phyloP scores from a whole-genome alignment of 2,888 invertebrate species.

The Nasonia oneida region DNA sequence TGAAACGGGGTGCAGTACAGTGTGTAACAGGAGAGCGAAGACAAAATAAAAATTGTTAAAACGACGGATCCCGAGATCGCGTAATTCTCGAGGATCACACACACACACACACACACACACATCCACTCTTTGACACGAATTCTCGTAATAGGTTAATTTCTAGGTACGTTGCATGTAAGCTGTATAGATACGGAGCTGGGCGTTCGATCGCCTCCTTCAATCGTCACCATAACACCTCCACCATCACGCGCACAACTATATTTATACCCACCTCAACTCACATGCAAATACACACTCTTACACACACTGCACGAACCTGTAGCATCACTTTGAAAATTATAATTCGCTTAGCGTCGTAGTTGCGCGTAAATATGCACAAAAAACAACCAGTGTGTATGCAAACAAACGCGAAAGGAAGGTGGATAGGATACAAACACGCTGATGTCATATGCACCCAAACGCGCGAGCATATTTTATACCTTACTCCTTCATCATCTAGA shows the following conservation, averaged over 20 bases:
- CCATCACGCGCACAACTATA: slow-evolving; percentile 53
- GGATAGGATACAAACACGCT: not conserved
- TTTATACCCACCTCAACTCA: slow-evolving; percentile 29
- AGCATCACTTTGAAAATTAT: slow-evolving; percentile 8
- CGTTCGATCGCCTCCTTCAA: slow-evolving; percentile 36
- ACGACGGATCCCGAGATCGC: slow-evolving; percentile 28
- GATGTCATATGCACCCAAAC: not conserved
- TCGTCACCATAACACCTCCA: slow-evolving; percentile 7
- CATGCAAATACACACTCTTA: not conserved
- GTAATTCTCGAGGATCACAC: slow-evolving; percentile 41
- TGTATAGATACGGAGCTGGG: slow-evolving; percentile 65
- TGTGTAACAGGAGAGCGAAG: slow-evolving; percentile 46
- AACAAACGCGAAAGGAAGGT: not conserved
- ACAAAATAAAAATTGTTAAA: slow-evolving; percentile 30
- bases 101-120: not conserved
- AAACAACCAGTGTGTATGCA: not conserved
- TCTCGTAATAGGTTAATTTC: slow-evolving; percentile 64
- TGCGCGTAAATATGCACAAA: not conserved
- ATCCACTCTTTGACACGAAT: slow-evolving; percentile 47
- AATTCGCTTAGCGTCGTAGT: not conserved
- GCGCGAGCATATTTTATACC: not conserved
- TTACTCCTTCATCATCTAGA: not conserved
- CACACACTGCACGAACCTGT: not conserved
- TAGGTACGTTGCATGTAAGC: slow-evolving; percentile 62
- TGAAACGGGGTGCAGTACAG: slow-evolving; percentile 30